Evolutionary conservation across 2,113 vertebrate genomes (phyloP).

Genomic region (Herpailurus yagouaroundi): DNA sequence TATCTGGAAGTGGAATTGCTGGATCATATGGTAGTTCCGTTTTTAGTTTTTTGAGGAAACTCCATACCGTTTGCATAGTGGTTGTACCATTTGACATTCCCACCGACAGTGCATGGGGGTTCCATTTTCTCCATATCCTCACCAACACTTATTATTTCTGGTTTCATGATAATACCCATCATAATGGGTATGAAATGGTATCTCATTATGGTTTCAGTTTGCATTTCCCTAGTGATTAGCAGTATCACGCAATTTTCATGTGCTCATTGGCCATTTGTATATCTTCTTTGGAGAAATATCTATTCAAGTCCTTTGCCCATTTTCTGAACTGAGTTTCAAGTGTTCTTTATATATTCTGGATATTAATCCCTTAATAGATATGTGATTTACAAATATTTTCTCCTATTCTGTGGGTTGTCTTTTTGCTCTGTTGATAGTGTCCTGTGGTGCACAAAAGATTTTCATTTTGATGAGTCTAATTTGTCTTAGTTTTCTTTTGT

Average conservation of each 20-base stretch:
- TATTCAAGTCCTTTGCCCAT: background rate
- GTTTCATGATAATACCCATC: background rate
- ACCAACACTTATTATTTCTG: background rate
- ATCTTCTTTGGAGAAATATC: background rate
- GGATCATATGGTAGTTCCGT: background rate
- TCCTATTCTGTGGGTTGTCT: background rate
- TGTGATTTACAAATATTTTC: background rate
- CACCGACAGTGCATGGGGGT: background rate
- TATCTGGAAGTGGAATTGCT: background rate
- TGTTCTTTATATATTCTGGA: background rate
- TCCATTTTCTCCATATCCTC: background rate
- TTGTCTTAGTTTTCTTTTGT: background rate
- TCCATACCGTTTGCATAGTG: background rate
- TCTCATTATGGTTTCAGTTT: background rate
- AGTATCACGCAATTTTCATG: background rate
- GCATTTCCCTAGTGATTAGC: background rate
- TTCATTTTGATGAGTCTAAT: background rate
- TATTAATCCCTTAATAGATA: background rate
- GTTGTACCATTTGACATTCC: background rate
- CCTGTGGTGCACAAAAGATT: background rate
- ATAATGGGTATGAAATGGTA: background rate
- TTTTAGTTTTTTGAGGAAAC: background rate
- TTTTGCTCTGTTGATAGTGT: background rate
- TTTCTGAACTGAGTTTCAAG: background rate
- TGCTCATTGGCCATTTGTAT: background rate